Conservation (phyloP, 2,797 vertebrate genomes). For the Sebastes alutus region DNA sequence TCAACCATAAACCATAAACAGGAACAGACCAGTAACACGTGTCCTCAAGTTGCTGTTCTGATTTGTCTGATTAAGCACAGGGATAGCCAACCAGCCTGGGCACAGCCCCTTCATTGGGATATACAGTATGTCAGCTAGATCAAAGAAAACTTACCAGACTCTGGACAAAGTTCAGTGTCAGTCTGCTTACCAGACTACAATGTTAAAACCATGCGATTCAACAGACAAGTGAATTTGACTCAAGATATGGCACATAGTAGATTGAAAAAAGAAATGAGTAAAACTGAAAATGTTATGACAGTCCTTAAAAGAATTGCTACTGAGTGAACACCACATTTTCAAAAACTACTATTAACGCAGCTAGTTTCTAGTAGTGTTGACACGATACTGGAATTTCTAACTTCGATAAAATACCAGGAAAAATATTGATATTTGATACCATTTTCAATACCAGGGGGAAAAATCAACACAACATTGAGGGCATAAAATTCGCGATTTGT, state of each 20-base stretch:
- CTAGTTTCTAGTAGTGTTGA: not conserved
- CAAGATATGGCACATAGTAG: not conserved
- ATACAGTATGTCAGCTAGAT: not conserved
- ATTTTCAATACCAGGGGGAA: too few relatives aligned
- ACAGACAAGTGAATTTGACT: not conserved
- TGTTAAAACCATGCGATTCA: not conserved
- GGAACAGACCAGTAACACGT: not conserved
- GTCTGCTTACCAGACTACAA: not conserved
- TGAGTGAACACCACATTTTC: not conserved
- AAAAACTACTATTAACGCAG: not conserved
- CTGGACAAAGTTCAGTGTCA: conserved; percentile 1
- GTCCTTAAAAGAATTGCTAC: not conserved
- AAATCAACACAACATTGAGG: too few relatives aligned
- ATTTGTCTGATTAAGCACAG: not conserved
- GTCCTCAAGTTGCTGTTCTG: not conserved
- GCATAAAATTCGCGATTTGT: too few relatives aligned
- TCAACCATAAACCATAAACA: not conserved
- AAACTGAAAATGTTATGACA: not conserved
- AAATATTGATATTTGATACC: too few relatives aligned
- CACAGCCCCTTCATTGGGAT: not conserved
- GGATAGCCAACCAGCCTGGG: not conserved
- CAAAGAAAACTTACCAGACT: not conserved
- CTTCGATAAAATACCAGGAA: too few relatives aligned
- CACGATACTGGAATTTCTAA: too few relatives aligned
- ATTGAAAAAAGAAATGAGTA: not conserved